Evolutionary conservation across 2,113 vertebrate species (phyloP).

Genomic region (Oreochromis tanganicae): DNA sequence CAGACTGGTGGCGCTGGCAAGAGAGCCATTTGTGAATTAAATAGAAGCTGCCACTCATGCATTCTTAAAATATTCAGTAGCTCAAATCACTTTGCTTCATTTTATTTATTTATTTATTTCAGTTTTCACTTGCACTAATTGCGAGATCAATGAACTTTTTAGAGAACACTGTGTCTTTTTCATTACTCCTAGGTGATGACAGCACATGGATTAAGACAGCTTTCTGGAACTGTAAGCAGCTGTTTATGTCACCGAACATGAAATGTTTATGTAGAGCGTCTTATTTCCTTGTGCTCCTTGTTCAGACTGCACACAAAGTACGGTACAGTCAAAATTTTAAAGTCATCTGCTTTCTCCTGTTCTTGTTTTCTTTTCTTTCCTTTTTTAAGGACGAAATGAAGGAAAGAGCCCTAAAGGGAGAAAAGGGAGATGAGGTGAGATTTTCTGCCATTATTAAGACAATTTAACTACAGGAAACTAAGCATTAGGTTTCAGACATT

Average conservation of each 20-base stretch:
- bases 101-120: not conserved
- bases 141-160: not conserved
- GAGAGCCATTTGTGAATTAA: not conserved
- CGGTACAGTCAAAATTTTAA: not conserved
- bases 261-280: not conserved
- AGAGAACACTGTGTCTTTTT: conserved; percentile 24
- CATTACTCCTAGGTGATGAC: conserved; percentile 68
- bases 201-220: conserved; percentile 71
- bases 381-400: conserved; percentile 53
- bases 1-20: not conserved
- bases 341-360: conserved; percentile 11
- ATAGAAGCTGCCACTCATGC: not conserved
- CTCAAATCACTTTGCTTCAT: not conserved
- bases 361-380: accelerated
- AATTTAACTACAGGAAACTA: not conserved
- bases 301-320: not conserved
- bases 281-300: not conserved
- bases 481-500: not conserved
- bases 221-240: conserved; percentile 69
- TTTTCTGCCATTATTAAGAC: not conserved
- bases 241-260: not conserved
- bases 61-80: not conserved
- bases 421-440: conserved; percentile 85
- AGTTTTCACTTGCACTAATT: not conserved
- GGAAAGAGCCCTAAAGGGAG: conserved; percentile 72